phyloP scores from a whole-genome alignment of 2,888 invertebrate species.

The Andrena chrysosceles region DNA sequence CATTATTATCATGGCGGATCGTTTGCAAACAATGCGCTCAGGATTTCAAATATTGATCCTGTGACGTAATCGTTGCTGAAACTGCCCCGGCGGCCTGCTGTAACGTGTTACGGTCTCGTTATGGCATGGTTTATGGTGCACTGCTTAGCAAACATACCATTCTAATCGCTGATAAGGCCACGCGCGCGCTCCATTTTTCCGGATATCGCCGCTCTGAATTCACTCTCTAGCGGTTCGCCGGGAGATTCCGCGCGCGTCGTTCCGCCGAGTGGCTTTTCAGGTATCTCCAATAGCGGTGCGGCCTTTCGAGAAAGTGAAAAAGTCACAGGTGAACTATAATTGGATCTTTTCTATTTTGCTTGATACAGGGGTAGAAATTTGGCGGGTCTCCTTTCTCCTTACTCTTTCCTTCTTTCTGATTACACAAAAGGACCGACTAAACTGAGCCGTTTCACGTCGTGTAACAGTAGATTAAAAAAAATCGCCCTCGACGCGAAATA shows the following conservation, averaged over 20 bases:
- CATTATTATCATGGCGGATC: conserved; percentile 62
- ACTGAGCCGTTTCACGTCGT: not conserved
- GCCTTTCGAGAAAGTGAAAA: not conserved
- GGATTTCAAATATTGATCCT: conserved; percentile 65
- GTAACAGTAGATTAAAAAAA: conserved; percentile 34
- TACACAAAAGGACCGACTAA: not conserved
- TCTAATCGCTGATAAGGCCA: conserved; percentile 56
- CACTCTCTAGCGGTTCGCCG: conserved; percentile 9
- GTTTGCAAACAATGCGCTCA: conserved; percentile 60
- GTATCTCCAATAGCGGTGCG: not conserved
- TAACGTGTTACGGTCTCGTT: conserved; percentile 57
- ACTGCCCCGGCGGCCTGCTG: conserved; percentile 48
- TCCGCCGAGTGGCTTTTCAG: not conserved
- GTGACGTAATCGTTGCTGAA: conserved; percentile 56
- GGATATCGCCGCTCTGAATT: conserved; percentile 27
- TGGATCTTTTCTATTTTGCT: not conserved
- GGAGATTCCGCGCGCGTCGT: not conserved
- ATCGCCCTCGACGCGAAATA: conserved; percentile 8
- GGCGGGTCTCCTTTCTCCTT: not conserved
- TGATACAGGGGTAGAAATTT: not conserved
- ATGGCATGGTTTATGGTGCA: conserved; percentile 44
- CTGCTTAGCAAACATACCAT: conserved; percentile 48
- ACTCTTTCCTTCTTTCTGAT: not conserved
- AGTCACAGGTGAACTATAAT: too few species aligned
- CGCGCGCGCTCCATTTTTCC: conserved; percentile 30